Evolutionary conservation across 2,797 vertebrate species (phyloP).

Genomic region (Pseudomugil gertrudae): DNA sequence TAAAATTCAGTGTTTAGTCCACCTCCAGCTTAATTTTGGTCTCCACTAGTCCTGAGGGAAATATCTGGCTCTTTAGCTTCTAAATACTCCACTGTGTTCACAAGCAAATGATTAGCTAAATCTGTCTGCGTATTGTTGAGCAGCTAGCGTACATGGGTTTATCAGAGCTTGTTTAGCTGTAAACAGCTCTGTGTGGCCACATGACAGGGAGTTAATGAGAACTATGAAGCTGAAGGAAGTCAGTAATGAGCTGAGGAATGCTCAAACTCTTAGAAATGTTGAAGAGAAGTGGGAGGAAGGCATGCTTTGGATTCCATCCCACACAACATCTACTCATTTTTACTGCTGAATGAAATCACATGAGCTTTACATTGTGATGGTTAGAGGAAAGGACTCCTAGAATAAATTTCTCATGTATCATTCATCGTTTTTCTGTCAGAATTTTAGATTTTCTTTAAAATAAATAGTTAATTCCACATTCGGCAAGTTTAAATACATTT

Average conservation of each 20-base stretch:
- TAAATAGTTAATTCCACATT: neutral
- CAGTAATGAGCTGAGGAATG: neutral
- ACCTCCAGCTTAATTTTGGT: constrained; percentile 2
- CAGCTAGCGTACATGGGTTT: neutral
- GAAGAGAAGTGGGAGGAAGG: neutral
- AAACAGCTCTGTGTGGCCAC: neutral
- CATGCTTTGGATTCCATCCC: neutral
- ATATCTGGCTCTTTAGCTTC: constrained; percentile 4
- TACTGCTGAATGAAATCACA: neutral
- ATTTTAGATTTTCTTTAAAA: neutral
- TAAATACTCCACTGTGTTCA: constrained; percentile 5
- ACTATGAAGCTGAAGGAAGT: neutral
- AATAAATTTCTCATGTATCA: too few species aligned
- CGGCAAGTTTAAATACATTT: neutral
- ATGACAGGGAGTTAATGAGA: neutral
- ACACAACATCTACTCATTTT: accelerated
- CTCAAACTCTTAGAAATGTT: neutral
- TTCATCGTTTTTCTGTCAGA: constrained; percentile 9
- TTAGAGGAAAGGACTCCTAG: too few species aligned
- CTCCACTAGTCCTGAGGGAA: constrained; percentile 6
- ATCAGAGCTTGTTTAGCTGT: constrained; percentile 2
- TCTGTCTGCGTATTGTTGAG: neutral
- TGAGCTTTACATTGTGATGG: neutral
- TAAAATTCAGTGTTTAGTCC: neutral
- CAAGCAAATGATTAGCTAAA: neutral